phyloP scores from a whole-genome alignment of 2,888 invertebrate genomes.

The Siphlonurus alternatus region DNA sequence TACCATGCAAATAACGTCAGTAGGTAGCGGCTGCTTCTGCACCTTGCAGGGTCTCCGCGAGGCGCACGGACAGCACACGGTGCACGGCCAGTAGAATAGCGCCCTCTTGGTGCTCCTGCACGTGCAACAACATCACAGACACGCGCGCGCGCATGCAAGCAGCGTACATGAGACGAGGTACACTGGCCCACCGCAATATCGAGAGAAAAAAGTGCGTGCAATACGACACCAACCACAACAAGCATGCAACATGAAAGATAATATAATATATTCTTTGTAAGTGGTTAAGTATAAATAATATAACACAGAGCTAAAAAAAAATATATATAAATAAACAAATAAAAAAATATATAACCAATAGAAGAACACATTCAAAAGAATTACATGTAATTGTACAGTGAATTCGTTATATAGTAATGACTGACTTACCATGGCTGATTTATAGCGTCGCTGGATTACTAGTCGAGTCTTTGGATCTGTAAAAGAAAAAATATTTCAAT shows the following conservation, averaged over 20 bases:
- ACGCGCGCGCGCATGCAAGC: neutral
- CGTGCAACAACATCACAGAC: constrained; percentile 7
- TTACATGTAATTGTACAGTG: too few relatives aligned
- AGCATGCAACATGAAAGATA: neutral
- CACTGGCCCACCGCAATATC: too few relatives aligned
- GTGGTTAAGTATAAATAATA: too few relatives aligned
- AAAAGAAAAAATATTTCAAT: constrained; percentile 25
- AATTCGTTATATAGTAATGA: too few relatives aligned
- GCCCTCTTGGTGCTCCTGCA: constrained; percentile 41
- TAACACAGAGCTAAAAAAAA: too few relatives aligned
- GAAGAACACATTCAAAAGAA: constrained; percentile 11
- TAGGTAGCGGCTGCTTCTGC: too few relatives aligned
- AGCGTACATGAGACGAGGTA: neutral
- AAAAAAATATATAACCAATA: constrained; percentile 6
- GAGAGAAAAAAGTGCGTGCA: too few relatives aligned
- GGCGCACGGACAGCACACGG: constrained; percentile 61
- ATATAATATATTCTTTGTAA: constrained; percentile 3
- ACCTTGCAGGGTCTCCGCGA: constrained; percentile 29
- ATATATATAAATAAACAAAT: neutral
- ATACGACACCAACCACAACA: too few relatives aligned
- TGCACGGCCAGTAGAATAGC: constrained; percentile 58
- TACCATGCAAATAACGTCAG: too few relatives aligned
- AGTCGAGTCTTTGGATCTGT: constrained; percentile 95
- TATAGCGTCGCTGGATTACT: constrained; percentile 91
- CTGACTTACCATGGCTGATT: constrained; percentile 87